Base-by-base conservation (phyloP, 2,888 invertebrate species). In the Antheraea yamamai region DNA sequence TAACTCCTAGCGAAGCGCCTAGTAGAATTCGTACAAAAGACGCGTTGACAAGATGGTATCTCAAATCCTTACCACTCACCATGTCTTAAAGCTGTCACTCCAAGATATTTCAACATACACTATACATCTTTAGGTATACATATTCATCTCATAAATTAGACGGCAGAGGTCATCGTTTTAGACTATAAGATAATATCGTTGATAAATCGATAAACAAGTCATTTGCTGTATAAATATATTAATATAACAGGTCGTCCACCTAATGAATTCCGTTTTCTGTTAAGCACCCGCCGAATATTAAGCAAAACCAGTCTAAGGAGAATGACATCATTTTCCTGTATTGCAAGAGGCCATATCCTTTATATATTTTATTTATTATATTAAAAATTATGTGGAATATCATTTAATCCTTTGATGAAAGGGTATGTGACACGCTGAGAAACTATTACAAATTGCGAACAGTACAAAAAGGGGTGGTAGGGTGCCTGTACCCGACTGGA, bases 311-410 rank as follows among this genome's bases (percentile, higher is more conserved):
- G 94, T 94, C 88, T 88, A 89, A 88, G 85, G 82, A 90, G 6
- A 20, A 91, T 94, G 94, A 94, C 94, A 94, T 94, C 94, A 94
- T 82, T 94, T 91, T 93, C 92, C 92, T 92, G 91, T 89, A 89
- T 85, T 86, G 86, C 85, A 87, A 85, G 88, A 90, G 90, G 89
- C 88, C 89, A 83, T 85, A 91, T 93, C 91, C 91, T 92, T 91
- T 89, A 86, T 84, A 80, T 85, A 23, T 61, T 61, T 61, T 23
- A 23, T 23, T 61, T 23, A 61, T 61, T 2, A 23, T 61, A 12
- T 61, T 12, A 23, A 61, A 23, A 61, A 23, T 10, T 20, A 61
- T 23, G 61, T 23, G 2, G 10, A n/a, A 26, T 30, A 66, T 30
- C 16, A 16, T 30, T 66, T 10, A 61, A 0, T 66, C 16, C 26